Percentiles rank a stretch among this genome's conserved stretches.
Conservation (phyloP, 2,888 invertebrate species). For the Melitaea athalia region DNA sequence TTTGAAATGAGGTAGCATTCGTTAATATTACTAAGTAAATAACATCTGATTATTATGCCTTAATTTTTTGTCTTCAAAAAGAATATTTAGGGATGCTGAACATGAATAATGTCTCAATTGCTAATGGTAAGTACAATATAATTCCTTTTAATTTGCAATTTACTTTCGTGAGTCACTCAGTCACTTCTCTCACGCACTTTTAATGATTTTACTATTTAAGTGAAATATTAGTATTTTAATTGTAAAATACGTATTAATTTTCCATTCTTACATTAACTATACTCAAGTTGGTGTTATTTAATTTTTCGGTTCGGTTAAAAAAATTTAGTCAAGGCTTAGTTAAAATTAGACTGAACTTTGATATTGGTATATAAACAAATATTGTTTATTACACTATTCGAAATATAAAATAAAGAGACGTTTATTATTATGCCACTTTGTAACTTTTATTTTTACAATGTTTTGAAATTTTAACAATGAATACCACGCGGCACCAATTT, state of each 20-base stretch:
- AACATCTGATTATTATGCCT: slow-evolving; percentile 74
- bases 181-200: slow-evolving; percentile 13
- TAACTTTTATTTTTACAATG: too few relatives aligned
- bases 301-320: slow-evolving; percentile 12
- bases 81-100: slow-evolving; percentile 73
- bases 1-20: slow-evolving; percentile 76
- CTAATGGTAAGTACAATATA: slow-evolving; percentile 67
- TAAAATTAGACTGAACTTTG: slow-evolving; percentile 2
- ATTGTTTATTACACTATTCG: too few relatives aligned
- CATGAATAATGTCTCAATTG: slow-evolving; percentile 70
- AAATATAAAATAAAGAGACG: too few relatives aligned
- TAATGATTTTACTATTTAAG: neutral
- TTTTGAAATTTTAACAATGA: too few relatives aligned
- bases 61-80: slow-evolving; percentile 66
- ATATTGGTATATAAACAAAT: neutral
- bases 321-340: slow-evolving; percentile 3
- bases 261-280: neutral
- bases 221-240: neutral
- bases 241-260: neutral
- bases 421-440: too few relatives aligned
- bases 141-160: slow-evolving; percentile 23
- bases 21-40: slow-evolving; percentile 50
- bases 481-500: too few relatives aligned
- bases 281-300: slow-evolving; percentile 2
- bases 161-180: slow-evolving; percentile 23